Evolutionary conservation across 37 sponge, comb jelly and placozoan species (phyloP), one percentile per base, ranked within the genome.

Genomic region (Trichoplax adhaerens): DNA sequence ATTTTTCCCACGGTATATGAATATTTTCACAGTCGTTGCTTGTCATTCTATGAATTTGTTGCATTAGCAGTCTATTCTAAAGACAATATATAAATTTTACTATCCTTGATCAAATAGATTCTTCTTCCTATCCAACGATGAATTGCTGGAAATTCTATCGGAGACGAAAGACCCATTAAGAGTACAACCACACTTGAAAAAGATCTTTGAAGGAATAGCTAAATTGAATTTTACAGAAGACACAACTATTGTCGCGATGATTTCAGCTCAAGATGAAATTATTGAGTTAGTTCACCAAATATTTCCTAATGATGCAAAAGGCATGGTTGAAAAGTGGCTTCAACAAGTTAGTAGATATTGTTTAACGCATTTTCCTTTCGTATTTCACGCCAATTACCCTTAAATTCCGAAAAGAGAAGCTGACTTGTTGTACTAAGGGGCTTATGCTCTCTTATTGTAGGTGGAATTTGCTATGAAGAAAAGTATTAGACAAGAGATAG

Each of bases 181-280:
- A 10, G 79, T 78, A n/a, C 79, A 78, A 50, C 79, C 79, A 10
- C 79, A 78, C 74, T 65, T 78, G 79, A 78, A 78, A 65, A 78
- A 78, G 65, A 73, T 72, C 64, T 78, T 78, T 49, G 79, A 78
- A 65, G 79, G 79, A 29, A 78, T 78, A 62, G 79, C 72, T 6
- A 78, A 78, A 65, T 55, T 78, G 3, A 59, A 78, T 53, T 78
- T 78, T 55, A 60, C 66, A 50, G 64, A 29, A 1, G 52, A 78
- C 8, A 58, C 59, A 57, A 72, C 62, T 2, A 76, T 78, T 10
- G 47, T n/a, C 49, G 79, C 65, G 48, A 78, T 78, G 79, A 78
- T 78, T 50, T 78, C 79, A 48, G 62, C 68, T 63, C 72, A 78
- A 47, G 68, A 65, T 12, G 79, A 78, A 57, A 8, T 68, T 54